These are phyloP conservation scores for Eira barbara DNA, from an alignment of 2,113 vertebrate species.

Conservation along the genomic window DNA sequence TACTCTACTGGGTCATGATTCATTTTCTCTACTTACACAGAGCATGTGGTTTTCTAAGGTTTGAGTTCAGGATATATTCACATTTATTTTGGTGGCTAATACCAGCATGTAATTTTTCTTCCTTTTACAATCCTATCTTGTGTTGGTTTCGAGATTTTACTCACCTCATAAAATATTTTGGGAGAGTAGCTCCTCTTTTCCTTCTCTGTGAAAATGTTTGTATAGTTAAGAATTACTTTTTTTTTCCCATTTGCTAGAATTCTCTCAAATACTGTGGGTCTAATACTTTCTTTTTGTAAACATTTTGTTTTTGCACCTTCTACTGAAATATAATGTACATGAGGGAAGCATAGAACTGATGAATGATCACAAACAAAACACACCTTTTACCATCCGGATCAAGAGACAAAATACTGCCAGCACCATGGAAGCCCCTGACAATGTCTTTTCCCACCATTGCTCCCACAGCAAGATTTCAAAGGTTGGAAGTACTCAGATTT, in stretches of 20 bases:
- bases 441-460: background rate
- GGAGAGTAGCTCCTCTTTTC: background rate
- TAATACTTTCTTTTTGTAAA: background rate
- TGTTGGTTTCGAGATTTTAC: background rate
- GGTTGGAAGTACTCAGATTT: background rate
- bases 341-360: background rate
- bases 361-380: background rate
- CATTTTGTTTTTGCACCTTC: background rate
- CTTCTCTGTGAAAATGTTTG: background rate
- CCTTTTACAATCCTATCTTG: background rate
- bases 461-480: background rate
- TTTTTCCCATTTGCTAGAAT: background rate
- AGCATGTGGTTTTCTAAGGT: background rate
- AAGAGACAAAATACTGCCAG: background rate
- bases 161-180: background rate
- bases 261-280: background rate
- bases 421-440: background rate
- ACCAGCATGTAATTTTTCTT: background rate
- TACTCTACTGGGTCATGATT: background rate
- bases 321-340: background rate
- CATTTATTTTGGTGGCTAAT: background rate
- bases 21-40: background rate
- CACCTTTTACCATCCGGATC: background rate
- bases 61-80: background rate
- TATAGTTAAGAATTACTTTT: background rate